Conservation (phyloP, 2,113 vertebrate species). For the Odobenus rosmarus region DNA sequence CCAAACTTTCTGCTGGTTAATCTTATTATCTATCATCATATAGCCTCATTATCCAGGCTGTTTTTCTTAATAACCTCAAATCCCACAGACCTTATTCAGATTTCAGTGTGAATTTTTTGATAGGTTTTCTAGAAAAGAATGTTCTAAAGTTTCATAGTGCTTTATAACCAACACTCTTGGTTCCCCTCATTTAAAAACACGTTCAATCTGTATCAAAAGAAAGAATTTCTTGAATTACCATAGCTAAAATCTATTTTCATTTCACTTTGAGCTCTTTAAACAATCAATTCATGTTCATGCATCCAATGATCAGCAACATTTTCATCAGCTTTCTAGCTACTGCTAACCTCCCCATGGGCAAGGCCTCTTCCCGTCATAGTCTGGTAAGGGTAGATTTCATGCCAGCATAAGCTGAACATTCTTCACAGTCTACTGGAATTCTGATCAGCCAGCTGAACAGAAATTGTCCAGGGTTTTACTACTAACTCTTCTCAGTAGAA, state of each 20-base stretch:
- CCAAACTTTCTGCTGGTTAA: background rate
- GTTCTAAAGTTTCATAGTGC: background rate
- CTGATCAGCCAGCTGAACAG: conserved; percentile 66
- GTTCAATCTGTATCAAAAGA: background rate
- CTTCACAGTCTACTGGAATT: conserved; percentile 72
- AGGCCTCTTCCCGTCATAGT: conserved; percentile 83
- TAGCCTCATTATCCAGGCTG: background rate
- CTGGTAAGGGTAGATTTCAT: conserved; percentile 86
- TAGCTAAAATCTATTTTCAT: conserved; percentile 72
- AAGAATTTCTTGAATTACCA: conserved; percentile 52
- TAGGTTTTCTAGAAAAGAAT: background rate
- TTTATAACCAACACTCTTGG: background rate
- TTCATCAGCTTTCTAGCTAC: conserved; percentile 80
- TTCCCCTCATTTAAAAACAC: background rate
- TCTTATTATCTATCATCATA: background rate
- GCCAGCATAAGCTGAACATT: conserved; percentile 32
- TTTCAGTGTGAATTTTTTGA: background rate
- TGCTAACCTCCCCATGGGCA: conserved; percentile 84
- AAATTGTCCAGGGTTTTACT: conserved; percentile 65
- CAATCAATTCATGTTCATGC: conserved; percentile 74
- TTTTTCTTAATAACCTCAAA: background rate
- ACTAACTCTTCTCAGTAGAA: conserved; percentile 61
- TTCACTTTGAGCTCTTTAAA: conserved; percentile 63
- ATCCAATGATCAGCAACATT: conserved; percentile 78
- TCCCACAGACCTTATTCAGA: background rate